A percentile compares a stretch with the other conserved stretches of the same genome.
Evolutionary conservation across 2,888 invertebrate species (phyloP).

Genomic region (Petrolisthes manimaculis): DNA sequence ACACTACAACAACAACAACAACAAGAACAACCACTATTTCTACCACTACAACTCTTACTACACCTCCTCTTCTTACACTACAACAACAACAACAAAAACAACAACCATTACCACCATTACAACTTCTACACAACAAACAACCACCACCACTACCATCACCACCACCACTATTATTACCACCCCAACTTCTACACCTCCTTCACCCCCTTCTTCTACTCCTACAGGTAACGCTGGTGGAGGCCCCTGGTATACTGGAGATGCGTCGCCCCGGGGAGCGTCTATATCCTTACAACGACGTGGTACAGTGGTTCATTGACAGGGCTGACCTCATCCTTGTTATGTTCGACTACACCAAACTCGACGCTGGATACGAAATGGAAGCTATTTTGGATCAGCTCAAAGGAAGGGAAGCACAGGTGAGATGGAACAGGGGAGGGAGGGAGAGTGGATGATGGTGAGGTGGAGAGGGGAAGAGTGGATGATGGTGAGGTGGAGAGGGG

Average conservation of each 20-base stretch:
- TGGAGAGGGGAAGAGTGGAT: not conserved
- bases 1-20: too few relatives aligned
- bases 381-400: conserved; percentile 94
- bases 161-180: too few relatives aligned
- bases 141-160: not conserved
- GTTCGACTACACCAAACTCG: conserved; percentile 94
- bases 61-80: too few relatives aligned
- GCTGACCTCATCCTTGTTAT: conserved; percentile 95
- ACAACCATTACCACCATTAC: not conserved
- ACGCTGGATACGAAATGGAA: conserved; percentile 94
- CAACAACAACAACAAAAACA: not conserved
- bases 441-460: not conserved
- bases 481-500: not conserved
- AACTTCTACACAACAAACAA: not conserved
- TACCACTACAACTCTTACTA: too few relatives aligned
- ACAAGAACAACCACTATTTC: too few relatives aligned
- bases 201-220: conserved; percentile 49
- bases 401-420: conserved; percentile 89
- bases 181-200: too few relatives aligned
- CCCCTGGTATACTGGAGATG: conserved; percentile 94
- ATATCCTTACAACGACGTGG: conserved; percentile 95
- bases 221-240: conserved; percentile 94
- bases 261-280: conserved; percentile 88
- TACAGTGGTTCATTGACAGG: conserved; percentile 96
- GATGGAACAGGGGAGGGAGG: not conserved